Evolutionary conservation across 2,113 vertebrate species (phyloP).

Genomic region (Reinhardtius hippoglossoides): DNA sequence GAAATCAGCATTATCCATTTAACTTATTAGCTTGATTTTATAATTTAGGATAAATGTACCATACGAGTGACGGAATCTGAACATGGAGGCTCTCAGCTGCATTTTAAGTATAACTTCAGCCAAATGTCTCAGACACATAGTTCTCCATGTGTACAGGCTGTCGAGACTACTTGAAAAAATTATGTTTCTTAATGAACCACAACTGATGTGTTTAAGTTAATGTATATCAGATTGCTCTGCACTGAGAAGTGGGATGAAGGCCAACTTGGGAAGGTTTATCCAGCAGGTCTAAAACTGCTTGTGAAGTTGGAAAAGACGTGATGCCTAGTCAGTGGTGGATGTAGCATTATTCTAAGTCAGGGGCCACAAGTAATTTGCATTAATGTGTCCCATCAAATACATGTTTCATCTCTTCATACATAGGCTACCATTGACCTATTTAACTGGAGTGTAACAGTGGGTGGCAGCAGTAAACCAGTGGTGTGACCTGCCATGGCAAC

Average conservation of each 20-base stretch:
- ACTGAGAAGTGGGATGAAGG: not conserved
- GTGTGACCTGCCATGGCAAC: not conserved
- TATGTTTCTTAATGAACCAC: too few species aligned
- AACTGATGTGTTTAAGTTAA: not conserved
- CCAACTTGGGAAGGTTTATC: not conserved
- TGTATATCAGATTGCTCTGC: not conserved
- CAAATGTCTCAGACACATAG: not conserved
- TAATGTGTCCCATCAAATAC: too few species aligned
- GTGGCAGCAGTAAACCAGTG: constrained; percentile 15
- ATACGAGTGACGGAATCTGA: not conserved
- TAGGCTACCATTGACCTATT: not conserved
- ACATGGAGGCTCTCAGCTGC: not conserved
- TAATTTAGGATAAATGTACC: not conserved
- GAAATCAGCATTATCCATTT: not conserved
- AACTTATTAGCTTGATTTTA: not conserved
- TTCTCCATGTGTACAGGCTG: too few species aligned
- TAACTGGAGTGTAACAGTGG: constrained; percentile 13
- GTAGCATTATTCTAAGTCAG: too few species aligned
- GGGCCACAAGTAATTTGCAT: too few species aligned
- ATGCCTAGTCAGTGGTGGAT: too few species aligned
- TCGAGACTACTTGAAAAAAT: not conserved
- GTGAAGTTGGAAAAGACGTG: not conserved
- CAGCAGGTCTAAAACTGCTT: not conserved
- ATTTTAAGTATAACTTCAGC: not conserved
- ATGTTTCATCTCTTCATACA: not conserved